These are phyloP conservation scores for Psittacula cyanocephala DNA, from an alignment of 2,113 vertebrate species.

Conservation along the genomic window DNA sequence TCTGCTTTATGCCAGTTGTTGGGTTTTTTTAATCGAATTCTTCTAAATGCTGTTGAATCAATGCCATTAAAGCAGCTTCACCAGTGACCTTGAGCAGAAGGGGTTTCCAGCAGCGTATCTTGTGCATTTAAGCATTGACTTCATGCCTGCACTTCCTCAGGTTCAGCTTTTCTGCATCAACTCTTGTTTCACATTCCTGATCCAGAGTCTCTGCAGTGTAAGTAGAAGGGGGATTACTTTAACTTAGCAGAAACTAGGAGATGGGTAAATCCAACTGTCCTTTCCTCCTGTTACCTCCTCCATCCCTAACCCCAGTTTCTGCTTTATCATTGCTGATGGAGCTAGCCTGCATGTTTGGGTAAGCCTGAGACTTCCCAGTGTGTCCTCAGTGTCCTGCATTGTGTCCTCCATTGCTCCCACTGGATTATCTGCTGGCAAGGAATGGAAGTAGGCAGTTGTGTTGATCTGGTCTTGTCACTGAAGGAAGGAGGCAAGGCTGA, in stretches of 20 bases:
- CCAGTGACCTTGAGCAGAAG: conserved; percentile 29
- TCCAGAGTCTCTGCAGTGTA: not conserved
- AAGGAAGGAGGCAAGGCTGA: not conserved
- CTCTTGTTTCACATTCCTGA: not conserved
- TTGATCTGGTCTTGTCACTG: not conserved
- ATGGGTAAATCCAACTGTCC: not conserved
- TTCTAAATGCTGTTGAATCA: not conserved
- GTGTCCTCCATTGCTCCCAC: not conserved
- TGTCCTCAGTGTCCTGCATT: not conserved
- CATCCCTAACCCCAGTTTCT: not conserved
- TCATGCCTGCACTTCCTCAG: not conserved
- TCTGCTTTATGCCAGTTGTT: not conserved
- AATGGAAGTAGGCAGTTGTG: not conserved
- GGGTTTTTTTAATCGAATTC: not conserved
- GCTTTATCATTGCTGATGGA: not conserved
- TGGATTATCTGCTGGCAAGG: not conserved
- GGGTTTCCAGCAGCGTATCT: not conserved
- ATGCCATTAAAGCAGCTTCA: not conserved
- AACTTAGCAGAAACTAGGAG: not conserved
- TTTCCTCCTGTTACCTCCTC: not conserved
- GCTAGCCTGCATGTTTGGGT: not conserved
- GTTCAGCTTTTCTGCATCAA: not conserved
- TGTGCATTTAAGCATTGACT: not conserved
- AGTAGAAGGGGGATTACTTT: not conserved
- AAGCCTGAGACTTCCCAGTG: not conserved